Evolutionary conservation across 2,113 vertebrate genomes (phyloP).

Genomic region (Rhodinocichla rosea): DNA sequence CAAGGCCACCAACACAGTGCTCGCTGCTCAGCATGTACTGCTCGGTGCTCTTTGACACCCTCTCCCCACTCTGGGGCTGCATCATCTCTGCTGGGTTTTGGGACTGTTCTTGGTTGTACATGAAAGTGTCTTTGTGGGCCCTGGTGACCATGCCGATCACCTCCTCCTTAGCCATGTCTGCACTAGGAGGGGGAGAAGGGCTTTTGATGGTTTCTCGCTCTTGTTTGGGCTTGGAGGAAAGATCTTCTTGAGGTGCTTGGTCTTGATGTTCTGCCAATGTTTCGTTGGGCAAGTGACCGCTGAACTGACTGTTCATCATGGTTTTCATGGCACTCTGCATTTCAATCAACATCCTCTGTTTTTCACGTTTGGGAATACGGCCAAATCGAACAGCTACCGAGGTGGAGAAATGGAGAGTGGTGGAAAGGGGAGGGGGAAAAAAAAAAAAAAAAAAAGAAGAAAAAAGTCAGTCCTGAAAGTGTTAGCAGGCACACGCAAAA

Average conservation of each 20-base stretch:
- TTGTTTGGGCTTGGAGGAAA: slow-evolving; percentile 66
- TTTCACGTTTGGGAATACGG: slow-evolving; percentile 96
- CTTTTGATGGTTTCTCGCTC: slow-evolving; percentile 70
- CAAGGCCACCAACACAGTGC: slow-evolving; percentile 52
- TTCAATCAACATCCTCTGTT: slow-evolving; percentile 96
- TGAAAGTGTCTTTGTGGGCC: slow-evolving; percentile 81
- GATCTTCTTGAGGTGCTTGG: slow-evolving; percentile 68
- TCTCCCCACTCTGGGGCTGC: slow-evolving; percentile 54
- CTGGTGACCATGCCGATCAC: slow-evolving; percentile 75
- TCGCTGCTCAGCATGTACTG: slow-evolving; percentile 72
- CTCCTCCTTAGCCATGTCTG: slow-evolving; percentile 90
- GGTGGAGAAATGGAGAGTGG: background rate
- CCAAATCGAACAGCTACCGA: slow-evolving; percentile 92
- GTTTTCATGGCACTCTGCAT: slow-evolving; percentile 99
- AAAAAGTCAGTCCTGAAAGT: background rate
- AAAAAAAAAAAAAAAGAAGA: background rate
- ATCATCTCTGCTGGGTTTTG: slow-evolving; percentile 60
- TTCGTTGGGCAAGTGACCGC: slow-evolving; percentile 70
- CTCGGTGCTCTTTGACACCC: slow-evolving; percentile 61
- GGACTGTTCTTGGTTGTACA: slow-evolving; percentile 82
- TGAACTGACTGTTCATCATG: slow-evolving; percentile 90
- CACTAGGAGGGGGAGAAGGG: slow-evolving; percentile 65
- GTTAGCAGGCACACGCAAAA: background rate
- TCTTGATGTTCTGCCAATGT: slow-evolving; percentile 67
- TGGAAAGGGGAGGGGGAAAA: rapidly evolving